Conservation (phyloP, 2,113 vertebrate genomes). For the Bathybates hornii region DNA sequence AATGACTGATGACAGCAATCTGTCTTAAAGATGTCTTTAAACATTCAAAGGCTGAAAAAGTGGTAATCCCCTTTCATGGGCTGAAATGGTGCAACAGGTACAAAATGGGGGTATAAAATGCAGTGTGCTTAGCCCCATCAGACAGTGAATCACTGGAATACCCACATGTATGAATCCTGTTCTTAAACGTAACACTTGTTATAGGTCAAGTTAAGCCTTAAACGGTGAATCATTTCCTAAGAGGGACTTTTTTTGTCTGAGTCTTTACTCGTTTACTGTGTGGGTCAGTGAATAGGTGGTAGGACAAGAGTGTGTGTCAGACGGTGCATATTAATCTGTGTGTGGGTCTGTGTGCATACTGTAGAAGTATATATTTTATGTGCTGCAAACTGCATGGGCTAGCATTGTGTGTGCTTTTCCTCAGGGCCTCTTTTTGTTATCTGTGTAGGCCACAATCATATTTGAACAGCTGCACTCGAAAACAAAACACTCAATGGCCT, state of each 20-base stretch:
- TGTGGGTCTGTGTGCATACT: background rate
- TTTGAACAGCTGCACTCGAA: slow-evolving; percentile 71
- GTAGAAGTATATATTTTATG: background rate
- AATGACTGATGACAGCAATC: background rate
- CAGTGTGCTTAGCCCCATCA: background rate
- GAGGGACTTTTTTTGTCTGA: slow-evolving; percentile 40
- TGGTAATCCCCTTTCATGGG: slow-evolving; percentile 25
- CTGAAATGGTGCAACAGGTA: background rate
- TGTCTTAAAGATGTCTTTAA: background rate
- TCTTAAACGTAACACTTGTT: slow-evolving; percentile 11
- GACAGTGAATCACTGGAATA: slow-evolving; percentile 54
- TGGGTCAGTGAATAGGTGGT: slow-evolving; percentile 7
- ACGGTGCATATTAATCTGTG: background rate
- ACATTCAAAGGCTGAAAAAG: background rate
- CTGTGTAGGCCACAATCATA: slow-evolving; percentile 55
- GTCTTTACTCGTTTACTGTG: background rate
- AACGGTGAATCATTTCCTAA: slow-evolving; percentile 38
- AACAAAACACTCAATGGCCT: slow-evolving; percentile 39
- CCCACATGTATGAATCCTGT: slow-evolving; percentile 14
- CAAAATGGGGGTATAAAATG: background rate
- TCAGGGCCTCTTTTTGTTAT: slow-evolving; percentile 17
- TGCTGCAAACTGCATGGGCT: background rate
- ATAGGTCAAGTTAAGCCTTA: slow-evolving; percentile 25
- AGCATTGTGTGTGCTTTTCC: slow-evolving; percentile 39
- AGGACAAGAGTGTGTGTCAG: background rate